Base-by-base conservation (phyloP, 2,888 invertebrate species). In the Epinotia nisella region DNA sequence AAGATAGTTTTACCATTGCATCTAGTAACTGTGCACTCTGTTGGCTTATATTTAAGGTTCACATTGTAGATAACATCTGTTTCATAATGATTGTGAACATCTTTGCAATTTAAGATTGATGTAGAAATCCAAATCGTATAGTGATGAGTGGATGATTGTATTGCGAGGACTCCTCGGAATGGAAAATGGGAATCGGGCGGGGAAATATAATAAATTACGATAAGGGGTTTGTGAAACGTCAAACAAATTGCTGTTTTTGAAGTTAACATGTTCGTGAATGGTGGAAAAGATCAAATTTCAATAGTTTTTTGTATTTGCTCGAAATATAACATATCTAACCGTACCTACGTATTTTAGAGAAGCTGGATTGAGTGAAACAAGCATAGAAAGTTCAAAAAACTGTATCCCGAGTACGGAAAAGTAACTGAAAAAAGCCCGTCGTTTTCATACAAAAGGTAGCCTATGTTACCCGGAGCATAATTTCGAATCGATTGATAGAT, bases 101-200 rank as follows among this genome's bases (percentile, higher is more conserved):
- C 29, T 81, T 85, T 78, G 84, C 75, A 75, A 79, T 65, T 76
- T 74, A 80, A 86, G 87, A 90, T 91, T 91, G 86, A 88, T 90
- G 87, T 81, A 80, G 83, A 85, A 86, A 84, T 89, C 83, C 79
- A 80, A 79, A 79, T 83, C 83, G 78, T 68, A 82, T 81, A 78
- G 83, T 87, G 90, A 88, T 88, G 89, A 91, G 85, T 87, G 83
- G 83, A 80, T 85, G 84, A 90, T 91, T 90, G 85, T 84, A 85
- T 86, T 79, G 82, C 82, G 86, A 84, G 83, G 87, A 87, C 85
- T 87, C 87, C 87, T 81, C 87, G 85, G 88, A 89, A 87, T 86
- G 88, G 86, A 90, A 84, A 87, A 85, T 86, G 80, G 77, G 84
- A 84, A 85, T 83, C 80, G 77, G 77, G 77, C 75, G 75, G 79